Base-by-base conservation (phyloP, 92 coral and sea anemone species). In the Parazoanthus swiftii region DNA sequence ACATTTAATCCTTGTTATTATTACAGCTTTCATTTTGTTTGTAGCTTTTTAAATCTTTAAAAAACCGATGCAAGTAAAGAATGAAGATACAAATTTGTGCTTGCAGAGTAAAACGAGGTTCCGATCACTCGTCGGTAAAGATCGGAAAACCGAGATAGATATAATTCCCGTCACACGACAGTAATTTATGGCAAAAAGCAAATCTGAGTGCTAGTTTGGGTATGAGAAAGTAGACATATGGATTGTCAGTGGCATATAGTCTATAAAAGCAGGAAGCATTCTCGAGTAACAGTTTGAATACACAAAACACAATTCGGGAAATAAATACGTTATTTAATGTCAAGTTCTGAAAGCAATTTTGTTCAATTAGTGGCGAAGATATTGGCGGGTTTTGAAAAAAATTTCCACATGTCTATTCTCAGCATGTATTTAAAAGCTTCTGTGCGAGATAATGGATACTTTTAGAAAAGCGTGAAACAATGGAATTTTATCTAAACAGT, bases 371-470 rank as follows among this genome's bases (percentile, higher is more conserved):
- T 68, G 89, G 81, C 85, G 73, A 70, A 72, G 80, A 86, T 89
- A 87, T 79, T 82, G 81, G 82, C 66, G 85, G 92, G 82, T 59
- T 85, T 89, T 50, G 65, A 56, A 85, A 68, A 71, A 77, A 48
- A 66, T 83, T 86, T 89, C 86, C 93, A 95, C 88, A 95, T 95
- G 94, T 88, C 89, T 63, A 8, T 91, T 91, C 87, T 74, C 90
- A 88, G 85, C 96, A 95, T 93, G 98, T 93, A 91, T 91, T 91
- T 91, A 95, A 94, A 93, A 89, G 90, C 94, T 82, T 92, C 90
- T 89, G 76, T 85, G 78, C 89, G 77, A 86, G 83, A 88, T 95
- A 90, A 93, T 92, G 93, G 92, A 89, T 90, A 95, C 98, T 95
- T 93, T 81, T 88, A 88, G 85, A 93, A 90, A 91, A 91, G 88